Evolutionary conservation across 2,888 invertebrate species (phyloP), one percentile per base, ranked within the genome.

Genomic region (Ectobius pallidus): DNA sequence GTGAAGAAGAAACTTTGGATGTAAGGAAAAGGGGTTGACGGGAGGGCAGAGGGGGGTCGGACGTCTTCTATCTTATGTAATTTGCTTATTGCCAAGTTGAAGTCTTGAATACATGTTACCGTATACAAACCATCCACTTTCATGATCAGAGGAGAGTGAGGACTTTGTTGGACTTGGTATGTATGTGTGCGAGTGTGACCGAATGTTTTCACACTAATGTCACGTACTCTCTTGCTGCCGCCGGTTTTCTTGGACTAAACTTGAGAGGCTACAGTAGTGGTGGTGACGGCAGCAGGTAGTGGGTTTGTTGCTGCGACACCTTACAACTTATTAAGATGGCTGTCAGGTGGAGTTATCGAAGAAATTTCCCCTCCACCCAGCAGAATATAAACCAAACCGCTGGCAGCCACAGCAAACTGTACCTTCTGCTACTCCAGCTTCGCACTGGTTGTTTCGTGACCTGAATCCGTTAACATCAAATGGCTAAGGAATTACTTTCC

Each of bases 31-130:
- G n/a, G 0, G n/a, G n/a, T 6, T 30, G 58, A 22, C 7, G 52
- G 22, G 11, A 6, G 52, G 22, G 52, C 4, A 4, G 18, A 52
- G 6, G 22, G 52, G 58, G 1, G 11, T 20, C 22, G 55, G 25
- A 55, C 55, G 25, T 30, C 27, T 65, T 27, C 65, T 58, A 30
- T 30, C 58, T 25, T 58, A 39, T 30, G 65, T 65, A 65, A 65
- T 65, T 65, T 65, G 46, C 65, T 65, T 65, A 65, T 65, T 65
- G 46, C 65, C 65, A 65, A 65, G 65, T 46, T 65, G 25, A 58
- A 32, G 11, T 14, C 25, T n/a, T 58, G 58, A 58, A 58, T 58
- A 58, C 32, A 16, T n/a, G 32, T 30, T 58, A 58, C 27, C 30
- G 30, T 16, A 58, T 2, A 30, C 58, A n/a, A 34, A 34, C 58